These are phyloP conservation scores for Plestiodon gilberti DNA, from an alignment of 2,113 vertebrate genomes.

Conservation along the genomic window DNA sequence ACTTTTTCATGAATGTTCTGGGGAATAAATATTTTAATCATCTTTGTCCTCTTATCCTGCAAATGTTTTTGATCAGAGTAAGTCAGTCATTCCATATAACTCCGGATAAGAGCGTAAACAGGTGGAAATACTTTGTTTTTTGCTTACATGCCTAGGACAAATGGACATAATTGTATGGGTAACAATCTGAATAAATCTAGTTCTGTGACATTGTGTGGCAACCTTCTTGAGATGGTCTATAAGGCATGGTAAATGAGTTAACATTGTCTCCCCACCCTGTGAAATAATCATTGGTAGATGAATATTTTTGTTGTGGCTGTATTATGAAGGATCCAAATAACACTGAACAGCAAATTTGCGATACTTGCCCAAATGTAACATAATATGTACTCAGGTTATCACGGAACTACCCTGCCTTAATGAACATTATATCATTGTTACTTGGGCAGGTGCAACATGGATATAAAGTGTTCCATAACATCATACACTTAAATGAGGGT, in stretches of 20 bases:
- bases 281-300: no score
- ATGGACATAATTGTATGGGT: not conserved
- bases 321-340: not conserved
- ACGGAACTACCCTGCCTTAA: no score
- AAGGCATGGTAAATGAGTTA: not conserved
- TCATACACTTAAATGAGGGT: not conserved
- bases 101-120: not conserved
- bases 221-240: not conserved
- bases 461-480: not conserved
- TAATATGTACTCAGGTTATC: no score
- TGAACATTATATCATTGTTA: not conserved
- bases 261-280: not conserved
- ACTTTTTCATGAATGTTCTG: constrained; percentile 8
- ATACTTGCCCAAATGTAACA: no score
- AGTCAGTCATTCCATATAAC: not conserved
- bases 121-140: not conserved
- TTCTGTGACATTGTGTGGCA: not conserved
- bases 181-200: not conserved
- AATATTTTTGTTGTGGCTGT: not conserved
- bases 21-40: constrained; percentile 5
- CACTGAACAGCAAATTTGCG: no score
- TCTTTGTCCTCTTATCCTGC: not conserved
- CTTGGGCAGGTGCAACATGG: not conserved
- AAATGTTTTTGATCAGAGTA: not conserved
- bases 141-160: not conserved